A percentile compares a stretch with the other conserved stretches of the same genome.
phyloP scores from a whole-genome alignment of 2,113 vertebrate species.

The Chaetodon auriga region DNA sequence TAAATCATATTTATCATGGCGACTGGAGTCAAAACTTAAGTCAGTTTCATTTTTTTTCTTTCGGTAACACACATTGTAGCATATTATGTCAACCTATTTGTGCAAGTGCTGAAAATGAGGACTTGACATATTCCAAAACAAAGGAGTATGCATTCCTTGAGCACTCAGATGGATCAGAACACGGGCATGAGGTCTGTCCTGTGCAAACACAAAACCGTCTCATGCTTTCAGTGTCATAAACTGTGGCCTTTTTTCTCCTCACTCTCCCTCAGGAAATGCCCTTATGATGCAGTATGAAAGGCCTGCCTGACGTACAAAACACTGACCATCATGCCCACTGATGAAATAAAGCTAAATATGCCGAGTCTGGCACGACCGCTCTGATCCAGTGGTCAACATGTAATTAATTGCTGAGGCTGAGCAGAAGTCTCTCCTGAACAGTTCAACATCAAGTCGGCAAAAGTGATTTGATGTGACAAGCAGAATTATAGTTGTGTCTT shows the following conservation, averaged over 20 bases:
- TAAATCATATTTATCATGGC: background rate
- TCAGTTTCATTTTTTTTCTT: background rate
- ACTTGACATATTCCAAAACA: background rate
- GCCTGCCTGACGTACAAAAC: background rate
- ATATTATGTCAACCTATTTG: background rate
- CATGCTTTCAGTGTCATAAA: background rate
- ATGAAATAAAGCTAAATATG: slow-evolving; percentile 11
- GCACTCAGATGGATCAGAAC: background rate
- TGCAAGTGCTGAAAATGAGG: background rate
- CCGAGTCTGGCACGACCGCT: background rate
- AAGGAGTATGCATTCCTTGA: background rate
- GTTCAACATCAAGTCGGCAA: slow-evolving; percentile 29
- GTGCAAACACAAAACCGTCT: slow-evolving; percentile 15
- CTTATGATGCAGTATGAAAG: slow-evolving; percentile 17
- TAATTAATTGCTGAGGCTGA: slow-evolving; percentile 10
- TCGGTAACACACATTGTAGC: background rate
- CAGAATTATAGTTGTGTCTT: slow-evolving; percentile 46
- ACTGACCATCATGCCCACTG: background rate
- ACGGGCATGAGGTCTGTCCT: background rate
- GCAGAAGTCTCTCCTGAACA: slow-evolving; percentile 30
- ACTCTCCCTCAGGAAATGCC: background rate
- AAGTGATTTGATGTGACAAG: slow-evolving; percentile 49
- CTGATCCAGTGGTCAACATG: background rate
- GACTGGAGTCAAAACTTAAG: background rate
- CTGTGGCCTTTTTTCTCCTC: background rate